A percentile compares a stretch with the other conserved stretches of the same genome.
Conservation (phyloP, 1,140 invertebrate species). For the Drosophila gunungcola region DNA sequence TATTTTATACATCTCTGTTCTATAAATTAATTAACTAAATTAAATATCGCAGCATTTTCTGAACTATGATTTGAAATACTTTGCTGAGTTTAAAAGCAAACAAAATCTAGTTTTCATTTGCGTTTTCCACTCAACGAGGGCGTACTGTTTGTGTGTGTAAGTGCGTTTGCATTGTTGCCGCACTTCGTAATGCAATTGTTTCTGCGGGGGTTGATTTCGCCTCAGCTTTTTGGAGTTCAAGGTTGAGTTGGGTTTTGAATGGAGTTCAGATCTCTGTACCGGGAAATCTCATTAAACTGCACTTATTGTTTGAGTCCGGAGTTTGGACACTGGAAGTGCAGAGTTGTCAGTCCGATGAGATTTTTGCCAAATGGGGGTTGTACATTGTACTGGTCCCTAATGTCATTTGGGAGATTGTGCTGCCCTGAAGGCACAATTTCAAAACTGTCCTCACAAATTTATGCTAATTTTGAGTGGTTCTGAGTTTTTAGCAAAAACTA, state of each 20-base stretch:
- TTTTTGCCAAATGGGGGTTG: slow-evolving; percentile 20
- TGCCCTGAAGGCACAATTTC: slow-evolving; percentile 7
- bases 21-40: no score
- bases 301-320: slow-evolving; percentile 52
- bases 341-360: slow-evolving; percentile 24
- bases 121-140: background rate
- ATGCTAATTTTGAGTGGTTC: slow-evolving; percentile 18
- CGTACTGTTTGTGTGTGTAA: background rate
- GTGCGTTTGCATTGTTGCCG: slow-evolving; percentile 45
- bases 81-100: no score
- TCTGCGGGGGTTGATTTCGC: slow-evolving; percentile 38
- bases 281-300: slow-evolving; percentile 69
- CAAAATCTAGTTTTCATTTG: no score
- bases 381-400: background rate
- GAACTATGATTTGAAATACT: background rate
- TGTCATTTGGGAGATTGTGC: background rate
- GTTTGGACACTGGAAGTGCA: slow-evolving; percentile 9
- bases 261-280: slow-evolving; percentile 26
- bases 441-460: slow-evolving; percentile 6
- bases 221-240: slow-evolving; percentile 46
- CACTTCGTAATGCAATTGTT: slow-evolving; percentile 64
- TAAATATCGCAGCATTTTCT: no score
- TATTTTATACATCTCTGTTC: background rate
- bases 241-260: slow-evolving; percentile 39
- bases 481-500: background rate